These are phyloP conservation scores for Melierax canorus DNA, from an alignment of 2,113 vertebrate genomes.

Conservation along the genomic window DNA sequence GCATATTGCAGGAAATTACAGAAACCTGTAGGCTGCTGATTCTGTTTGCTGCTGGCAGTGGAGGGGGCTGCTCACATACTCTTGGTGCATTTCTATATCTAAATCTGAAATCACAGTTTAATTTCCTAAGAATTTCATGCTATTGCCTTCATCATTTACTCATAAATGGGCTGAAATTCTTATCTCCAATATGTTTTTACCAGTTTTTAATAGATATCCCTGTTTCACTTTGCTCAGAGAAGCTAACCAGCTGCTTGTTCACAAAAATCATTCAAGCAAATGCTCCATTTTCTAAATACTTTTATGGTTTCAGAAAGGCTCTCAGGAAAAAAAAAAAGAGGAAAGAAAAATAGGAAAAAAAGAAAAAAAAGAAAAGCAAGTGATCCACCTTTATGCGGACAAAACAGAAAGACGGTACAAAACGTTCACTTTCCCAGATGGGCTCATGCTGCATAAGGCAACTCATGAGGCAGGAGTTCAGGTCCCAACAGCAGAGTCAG, in stretches of 20 bases:
- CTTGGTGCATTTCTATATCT: not conserved
- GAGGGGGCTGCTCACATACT: not conserved
- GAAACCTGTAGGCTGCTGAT: not conserved
- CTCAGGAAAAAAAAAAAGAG: not conserved
- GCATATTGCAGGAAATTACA: not conserved
- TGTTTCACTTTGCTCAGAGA: not conserved
- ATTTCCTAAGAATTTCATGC: not conserved
- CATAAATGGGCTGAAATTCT: not conserved
- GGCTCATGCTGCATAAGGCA: not conserved
- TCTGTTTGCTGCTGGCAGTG: not conserved
- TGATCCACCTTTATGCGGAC: not conserved
- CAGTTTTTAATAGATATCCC: not conserved
- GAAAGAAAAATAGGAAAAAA: not conserved
- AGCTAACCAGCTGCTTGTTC: not conserved
- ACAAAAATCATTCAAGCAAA: not conserved
- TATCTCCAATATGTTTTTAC: not conserved
- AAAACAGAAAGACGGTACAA: not conserved
- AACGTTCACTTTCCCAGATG: not conserved
- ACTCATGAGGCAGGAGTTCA: not conserved
- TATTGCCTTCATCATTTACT: not conserved
- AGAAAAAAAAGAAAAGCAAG: not conserved
- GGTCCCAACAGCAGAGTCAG: not conserved
- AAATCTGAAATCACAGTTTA: not conserved
- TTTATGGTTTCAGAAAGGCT: not conserved
- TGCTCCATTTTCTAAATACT: not conserved